phyloP scores from a whole-genome alignment of 2,113 vertebrate species.

The Felis chaus region DNA sequence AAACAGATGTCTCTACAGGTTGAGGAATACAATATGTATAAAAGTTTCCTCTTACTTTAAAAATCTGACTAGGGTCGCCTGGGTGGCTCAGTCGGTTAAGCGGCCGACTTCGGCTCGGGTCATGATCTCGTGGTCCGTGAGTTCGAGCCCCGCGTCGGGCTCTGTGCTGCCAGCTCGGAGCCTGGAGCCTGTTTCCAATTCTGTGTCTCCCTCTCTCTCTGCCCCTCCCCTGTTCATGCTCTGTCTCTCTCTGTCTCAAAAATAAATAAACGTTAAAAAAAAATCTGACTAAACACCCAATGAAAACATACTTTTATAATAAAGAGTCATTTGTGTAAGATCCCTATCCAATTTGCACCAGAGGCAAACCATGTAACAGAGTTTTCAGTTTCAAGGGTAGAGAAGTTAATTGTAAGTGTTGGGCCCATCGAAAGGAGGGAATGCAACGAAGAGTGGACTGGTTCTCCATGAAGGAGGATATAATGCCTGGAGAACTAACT shows the following conservation, averaged over 20 bases:
- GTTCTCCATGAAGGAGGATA: background rate
- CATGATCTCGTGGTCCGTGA: too few relatives aligned
- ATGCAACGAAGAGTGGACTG: rapidly evolving
- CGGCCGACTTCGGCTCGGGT: too few relatives aligned
- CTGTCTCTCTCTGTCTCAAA: too few relatives aligned
- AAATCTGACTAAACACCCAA: background rate
- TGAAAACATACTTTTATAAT: background rate
- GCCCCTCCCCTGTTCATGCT: too few relatives aligned
- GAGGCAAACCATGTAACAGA: background rate
- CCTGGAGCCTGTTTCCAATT: too few relatives aligned
- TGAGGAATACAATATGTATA: background rate
- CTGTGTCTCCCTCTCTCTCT: too few relatives aligned
- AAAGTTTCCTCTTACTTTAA: background rate
- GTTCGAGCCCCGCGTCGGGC: too few relatives aligned
- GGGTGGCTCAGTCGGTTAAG: too few relatives aligned
- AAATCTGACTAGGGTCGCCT: background rate
- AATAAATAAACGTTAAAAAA: background rate
- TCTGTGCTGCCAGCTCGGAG: too few relatives aligned
- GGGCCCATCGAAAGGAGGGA: background rate
- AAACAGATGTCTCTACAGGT: background rate
- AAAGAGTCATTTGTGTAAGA: background rate
- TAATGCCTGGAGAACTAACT: background rate
- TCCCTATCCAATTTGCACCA: background rate
- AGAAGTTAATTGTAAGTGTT: background rate
- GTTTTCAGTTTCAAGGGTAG: background rate